phyloP scores from a whole-genome alignment of 2,888 invertebrate genomes.

The Patella pellucida region DNA sequence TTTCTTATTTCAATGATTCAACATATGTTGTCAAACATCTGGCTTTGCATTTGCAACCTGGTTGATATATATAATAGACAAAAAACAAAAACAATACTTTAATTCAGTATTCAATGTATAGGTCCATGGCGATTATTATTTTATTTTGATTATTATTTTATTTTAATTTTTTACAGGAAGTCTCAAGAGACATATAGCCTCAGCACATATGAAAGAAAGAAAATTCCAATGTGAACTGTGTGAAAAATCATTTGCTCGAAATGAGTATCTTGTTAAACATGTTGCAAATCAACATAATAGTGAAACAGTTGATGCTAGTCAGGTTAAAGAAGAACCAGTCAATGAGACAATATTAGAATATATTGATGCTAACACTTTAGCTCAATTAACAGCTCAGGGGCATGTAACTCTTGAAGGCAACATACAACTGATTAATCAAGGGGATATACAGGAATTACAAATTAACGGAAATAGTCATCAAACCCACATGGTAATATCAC shows the following conservation, averaged over 20 bases:
- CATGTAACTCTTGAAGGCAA: background rate
- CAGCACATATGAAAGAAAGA: conserved; percentile 51
- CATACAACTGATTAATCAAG: conserved; percentile 14
- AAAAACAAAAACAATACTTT: too few species aligned
- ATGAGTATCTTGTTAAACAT: conserved; percentile 57
- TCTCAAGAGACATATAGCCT: conserved; percentile 53
- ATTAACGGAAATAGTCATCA: background rate
- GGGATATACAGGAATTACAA: background rate
- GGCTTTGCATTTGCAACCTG: too few species aligned
- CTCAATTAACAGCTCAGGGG: background rate
- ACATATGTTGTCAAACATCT: too few species aligned
- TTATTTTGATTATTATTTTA: background rate
- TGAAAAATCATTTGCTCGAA: conserved; percentile 51
- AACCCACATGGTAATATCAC: conserved; percentile 10
- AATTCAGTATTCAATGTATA: too few species aligned
- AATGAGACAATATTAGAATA: background rate
- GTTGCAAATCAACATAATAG: conserved; percentile 43
- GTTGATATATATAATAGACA: too few species aligned
- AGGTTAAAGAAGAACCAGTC: background rate
- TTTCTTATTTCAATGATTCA: too few species aligned
- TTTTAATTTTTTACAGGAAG: conserved; percentile 45
- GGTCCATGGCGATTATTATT: too few species aligned
- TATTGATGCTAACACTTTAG: conserved; percentile 17
- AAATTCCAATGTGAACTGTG: conserved; percentile 53
- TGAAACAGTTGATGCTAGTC: conserved; percentile 20